Conservation (phyloP, 2,797 vertebrate species). For the Hippocampus kuda region DNA sequence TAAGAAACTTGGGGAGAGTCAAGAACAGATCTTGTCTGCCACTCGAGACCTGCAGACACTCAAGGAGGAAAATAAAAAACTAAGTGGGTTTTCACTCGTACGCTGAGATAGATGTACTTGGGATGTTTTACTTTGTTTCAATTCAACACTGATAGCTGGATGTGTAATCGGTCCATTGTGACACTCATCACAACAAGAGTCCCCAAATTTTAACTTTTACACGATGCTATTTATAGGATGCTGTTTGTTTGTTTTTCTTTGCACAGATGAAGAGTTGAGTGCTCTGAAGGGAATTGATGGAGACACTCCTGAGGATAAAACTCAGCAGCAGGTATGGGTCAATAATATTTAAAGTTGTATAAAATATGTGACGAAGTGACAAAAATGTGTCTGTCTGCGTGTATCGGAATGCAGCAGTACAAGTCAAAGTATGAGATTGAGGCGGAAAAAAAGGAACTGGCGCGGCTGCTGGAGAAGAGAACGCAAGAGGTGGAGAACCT, state of each 20-base stretch:
- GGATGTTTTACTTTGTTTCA: background rate
- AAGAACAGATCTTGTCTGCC: slow-evolving; percentile 80
- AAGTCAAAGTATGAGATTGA: slow-evolving; percentile 89
- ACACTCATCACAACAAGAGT: background rate
- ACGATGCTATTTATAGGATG: background rate
- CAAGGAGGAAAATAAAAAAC: slow-evolving; percentile 75
- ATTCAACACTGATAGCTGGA: background rate
- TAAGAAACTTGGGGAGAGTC: slow-evolving; percentile 80
- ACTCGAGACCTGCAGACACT: slow-evolving; percentile 77
- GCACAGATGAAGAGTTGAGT: slow-evolving; percentile 54
- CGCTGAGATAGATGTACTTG: slow-evolving; percentile 15
- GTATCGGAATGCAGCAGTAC: slow-evolving; percentile 55
- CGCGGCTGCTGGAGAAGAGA: slow-evolving; percentile 79
- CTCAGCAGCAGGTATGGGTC: slow-evolving; percentile 42
- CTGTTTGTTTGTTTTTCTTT: background rate
- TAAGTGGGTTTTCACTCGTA: slow-evolving; percentile 68
- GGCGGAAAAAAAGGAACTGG: slow-evolving; percentile 87
- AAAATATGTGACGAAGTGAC: background rate
- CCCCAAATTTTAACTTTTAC: background rate
- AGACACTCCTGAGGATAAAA: slow-evolving; percentile 48
- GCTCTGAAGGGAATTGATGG: slow-evolving; percentile 58
- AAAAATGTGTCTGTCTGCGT: slow-evolving; percentile 7
- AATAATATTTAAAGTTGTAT: background rate
- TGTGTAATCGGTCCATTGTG: background rate
- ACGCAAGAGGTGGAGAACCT: slow-evolving; percentile 87